phyloP scores from a whole-genome alignment of 2,888 invertebrate genomes.

The Galerucella calmariensis region DNA sequence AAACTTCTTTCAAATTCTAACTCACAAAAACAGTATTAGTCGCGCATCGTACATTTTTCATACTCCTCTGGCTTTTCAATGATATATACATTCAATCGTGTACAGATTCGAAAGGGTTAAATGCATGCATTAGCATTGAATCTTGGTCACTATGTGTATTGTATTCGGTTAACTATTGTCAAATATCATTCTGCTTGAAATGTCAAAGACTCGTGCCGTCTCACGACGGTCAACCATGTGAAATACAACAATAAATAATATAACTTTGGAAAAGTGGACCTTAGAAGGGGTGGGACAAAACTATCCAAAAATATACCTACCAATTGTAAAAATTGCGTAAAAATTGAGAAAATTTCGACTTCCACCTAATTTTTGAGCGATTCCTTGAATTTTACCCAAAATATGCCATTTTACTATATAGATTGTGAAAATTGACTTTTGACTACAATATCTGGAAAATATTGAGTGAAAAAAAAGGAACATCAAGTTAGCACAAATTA shows the following conservation, averaged over 20 bases:
- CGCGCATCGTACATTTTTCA: constrained; percentile 29
- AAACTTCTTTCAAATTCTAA: constrained; percentile 1
- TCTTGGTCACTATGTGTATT: constrained; percentile 26
- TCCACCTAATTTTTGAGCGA: too few relatives aligned
- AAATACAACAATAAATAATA: not conserved
- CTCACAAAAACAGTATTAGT: constrained; percentile 23
- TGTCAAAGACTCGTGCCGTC: constrained; percentile 41
- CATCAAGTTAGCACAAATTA: too few relatives aligned
- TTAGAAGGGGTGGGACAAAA: too few relatives aligned
- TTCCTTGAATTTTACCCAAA: too few relatives aligned
- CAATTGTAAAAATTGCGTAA: too few relatives aligned
- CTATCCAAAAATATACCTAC: too few relatives aligned
- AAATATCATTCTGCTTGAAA: constrained; percentile 30
- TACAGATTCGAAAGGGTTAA: constrained; percentile 16
- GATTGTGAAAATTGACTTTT: too few relatives aligned
- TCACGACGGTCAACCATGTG: not conserved
- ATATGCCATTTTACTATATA: too few relatives aligned
- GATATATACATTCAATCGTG: constrained; percentile 15
- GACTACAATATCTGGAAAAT: too few relatives aligned
- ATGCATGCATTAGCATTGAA: constrained; percentile 25
- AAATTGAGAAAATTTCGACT: too few relatives aligned
- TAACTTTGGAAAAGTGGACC: too few relatives aligned
- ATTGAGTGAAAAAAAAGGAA: too few relatives aligned
- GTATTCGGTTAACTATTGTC: constrained; percentile 26
- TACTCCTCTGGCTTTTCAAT: constrained; percentile 23